phyloP scores from a whole-genome alignment of 2,888 invertebrate species.

The Litoditis marina region DNA sequence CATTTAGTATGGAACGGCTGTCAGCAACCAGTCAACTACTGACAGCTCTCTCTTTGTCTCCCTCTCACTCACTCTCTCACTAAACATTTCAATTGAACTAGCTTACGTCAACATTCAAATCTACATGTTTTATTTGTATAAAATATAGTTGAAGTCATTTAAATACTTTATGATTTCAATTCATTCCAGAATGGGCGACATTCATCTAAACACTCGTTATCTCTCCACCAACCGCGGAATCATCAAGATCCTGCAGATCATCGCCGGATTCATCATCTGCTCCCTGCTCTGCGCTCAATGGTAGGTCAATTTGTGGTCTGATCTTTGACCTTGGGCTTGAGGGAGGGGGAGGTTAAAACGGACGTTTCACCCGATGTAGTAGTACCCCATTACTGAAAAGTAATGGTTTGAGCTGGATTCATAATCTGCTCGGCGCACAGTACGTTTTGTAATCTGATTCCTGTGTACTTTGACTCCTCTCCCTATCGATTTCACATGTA shows the following conservation, averaged over 20 bases:
- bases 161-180: too few species aligned
- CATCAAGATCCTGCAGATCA: slow-evolving; percentile 50
- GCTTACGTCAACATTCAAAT: too few species aligned
- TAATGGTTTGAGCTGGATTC: not conserved
- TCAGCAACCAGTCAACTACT: too few species aligned
- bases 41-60: slow-evolving; percentile 1
- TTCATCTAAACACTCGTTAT: slow-evolving; percentile 47
- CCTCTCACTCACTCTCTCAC: not conserved
- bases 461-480: too few species aligned
- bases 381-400: not conserved
- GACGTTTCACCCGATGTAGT: too few species aligned
- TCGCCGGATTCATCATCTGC: slow-evolving; percentile 57
- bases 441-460: too few species aligned
- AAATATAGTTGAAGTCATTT: too few species aligned
- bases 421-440: too few species aligned
- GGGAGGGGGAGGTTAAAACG: too few species aligned
- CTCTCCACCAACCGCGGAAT: slow-evolving; percentile 50
- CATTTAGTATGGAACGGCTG: too few species aligned
- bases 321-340: not conserved
- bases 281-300: slow-evolving; percentile 53
- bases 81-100: not conserved
- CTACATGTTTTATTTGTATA: too few species aligned
- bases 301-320: slow-evolving; percentile 13
- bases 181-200: slow-evolving; percentile 39
- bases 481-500: too few species aligned